These are phyloP conservation scores for Oegoconia quadripuncta DNA, from an alignment of 2,888 invertebrate species.

Conservation along the genomic window DNA sequence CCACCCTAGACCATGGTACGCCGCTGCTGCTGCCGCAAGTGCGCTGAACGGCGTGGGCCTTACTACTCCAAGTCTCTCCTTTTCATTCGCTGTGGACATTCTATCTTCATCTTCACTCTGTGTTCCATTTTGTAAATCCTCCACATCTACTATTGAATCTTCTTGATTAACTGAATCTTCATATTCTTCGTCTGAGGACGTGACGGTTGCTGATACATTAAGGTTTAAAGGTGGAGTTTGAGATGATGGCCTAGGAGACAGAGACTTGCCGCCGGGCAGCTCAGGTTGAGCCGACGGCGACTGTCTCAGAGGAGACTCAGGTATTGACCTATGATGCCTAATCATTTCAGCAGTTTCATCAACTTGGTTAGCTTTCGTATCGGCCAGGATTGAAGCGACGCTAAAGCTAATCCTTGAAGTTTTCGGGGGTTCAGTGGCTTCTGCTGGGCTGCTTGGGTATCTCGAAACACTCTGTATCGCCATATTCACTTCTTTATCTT, in stretches of 20 bases:
- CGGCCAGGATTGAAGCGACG: constrained; percentile 92
- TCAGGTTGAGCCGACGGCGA: constrained; percentile 70
- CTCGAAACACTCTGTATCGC: constrained; percentile 84
- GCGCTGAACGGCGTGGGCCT: constrained; percentile 87
- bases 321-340: constrained; percentile 72
- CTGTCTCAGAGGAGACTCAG: constrained; percentile 68
- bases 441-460: constrained; percentile 82
- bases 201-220: constrained; percentile 68
- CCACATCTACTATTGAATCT: constrained; percentile 87
- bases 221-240: constrained; percentile 70
- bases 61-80: constrained; percentile 80
- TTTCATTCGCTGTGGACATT: constrained; percentile 41
- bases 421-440: constrained; percentile 80
- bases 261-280: constrained; percentile 61
- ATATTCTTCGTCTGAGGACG: constrained; percentile 81
- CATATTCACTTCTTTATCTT: constrained; percentile 81
- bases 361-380: constrained; percentile 83
- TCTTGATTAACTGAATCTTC: constrained; percentile 84
- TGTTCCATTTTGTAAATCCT: constrained; percentile 83
- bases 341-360: constrained; percentile 70
- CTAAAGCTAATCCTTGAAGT: constrained; percentile 89
- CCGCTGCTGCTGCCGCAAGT: constrained; percentile 84
- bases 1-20: constrained; percentile 82
- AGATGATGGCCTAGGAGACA: constrained; percentile 60
- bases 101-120: constrained; percentile 71